These are phyloP conservation scores for Plagiodera versicolora DNA, from an alignment of 2,888 invertebrate species.

Conservation along the genomic window DNA sequence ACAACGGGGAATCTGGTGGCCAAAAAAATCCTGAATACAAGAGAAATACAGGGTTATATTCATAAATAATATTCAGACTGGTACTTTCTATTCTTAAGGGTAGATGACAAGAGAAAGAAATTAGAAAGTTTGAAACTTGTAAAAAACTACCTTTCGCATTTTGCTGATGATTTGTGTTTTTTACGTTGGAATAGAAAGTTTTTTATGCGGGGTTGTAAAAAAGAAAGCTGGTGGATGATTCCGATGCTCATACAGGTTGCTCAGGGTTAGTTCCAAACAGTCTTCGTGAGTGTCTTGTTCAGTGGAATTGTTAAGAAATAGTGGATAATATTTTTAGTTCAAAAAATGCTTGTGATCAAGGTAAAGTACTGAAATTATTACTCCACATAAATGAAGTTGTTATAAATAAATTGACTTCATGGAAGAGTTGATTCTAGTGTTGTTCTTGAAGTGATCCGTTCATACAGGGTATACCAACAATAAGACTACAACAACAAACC, in stretches of 20 bases:
- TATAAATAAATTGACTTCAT: too few species aligned
- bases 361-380: too few species aligned
- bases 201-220: constrained; percentile 37
- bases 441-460: too few species aligned
- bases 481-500: too few species aligned
- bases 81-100: constrained; percentile 15
- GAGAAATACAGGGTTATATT: too few species aligned
- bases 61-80: not conserved
- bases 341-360: too few species aligned
- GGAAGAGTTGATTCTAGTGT: too few species aligned
- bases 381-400: too few species aligned
- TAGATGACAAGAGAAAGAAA: constrained; percentile 16
- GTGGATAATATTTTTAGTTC: too few species aligned
- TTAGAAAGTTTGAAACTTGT: constrained; percentile 20
- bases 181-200: constrained; percentile 31
- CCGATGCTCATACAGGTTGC: not conserved
- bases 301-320: too few species aligned
- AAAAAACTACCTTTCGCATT: constrained; percentile 17
- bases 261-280: not conserved
- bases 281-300: not conserved
- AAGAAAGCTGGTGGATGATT: constrained; percentile 35
- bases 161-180: constrained; percentile 20
- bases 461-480: too few species aligned
- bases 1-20: not conserved
- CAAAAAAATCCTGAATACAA: too few species aligned